phyloP scores from a whole-genome alignment of 2,113 vertebrate genomes.

The Aegotheles bennettii region DNA sequence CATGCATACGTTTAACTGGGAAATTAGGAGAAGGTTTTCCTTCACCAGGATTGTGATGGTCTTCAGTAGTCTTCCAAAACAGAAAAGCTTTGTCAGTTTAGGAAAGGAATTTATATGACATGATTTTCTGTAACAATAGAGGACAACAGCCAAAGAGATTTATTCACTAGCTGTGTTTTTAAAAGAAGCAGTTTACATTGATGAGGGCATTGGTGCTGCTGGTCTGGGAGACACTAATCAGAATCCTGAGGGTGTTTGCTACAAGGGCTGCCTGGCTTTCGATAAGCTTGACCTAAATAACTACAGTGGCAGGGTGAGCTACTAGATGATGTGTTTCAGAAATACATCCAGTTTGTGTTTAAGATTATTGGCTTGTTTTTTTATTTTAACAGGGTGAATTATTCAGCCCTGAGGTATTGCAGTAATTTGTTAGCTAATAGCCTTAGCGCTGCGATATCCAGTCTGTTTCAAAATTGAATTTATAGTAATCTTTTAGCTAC shows the following conservation, averaged over 20 bases:
- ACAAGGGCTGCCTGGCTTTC: background rate
- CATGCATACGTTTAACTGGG: background rate
- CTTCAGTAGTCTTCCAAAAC: background rate
- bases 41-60: background rate
- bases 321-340: background rate
- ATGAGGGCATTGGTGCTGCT: background rate
- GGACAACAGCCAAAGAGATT: background rate
- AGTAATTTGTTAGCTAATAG: background rate
- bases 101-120: background rate
- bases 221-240: background rate
- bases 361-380: background rate
- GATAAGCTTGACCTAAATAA: background rate
- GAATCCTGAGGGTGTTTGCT: background rate
- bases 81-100: background rate
- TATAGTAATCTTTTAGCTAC: background rate
- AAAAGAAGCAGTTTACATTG: background rate
- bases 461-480: background rate
- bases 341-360: background rate
- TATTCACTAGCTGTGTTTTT: background rate
- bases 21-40: background rate
- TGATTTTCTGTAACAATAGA: background rate
- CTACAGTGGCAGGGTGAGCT: background rate
- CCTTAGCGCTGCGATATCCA: background rate
- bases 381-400: background rate
- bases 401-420: background rate